These are phyloP conservation scores for Tamandua tetradactyla DNA, from an alignment of 2,797 vertebrate genomes.

Conservation along the genomic window DNA sequence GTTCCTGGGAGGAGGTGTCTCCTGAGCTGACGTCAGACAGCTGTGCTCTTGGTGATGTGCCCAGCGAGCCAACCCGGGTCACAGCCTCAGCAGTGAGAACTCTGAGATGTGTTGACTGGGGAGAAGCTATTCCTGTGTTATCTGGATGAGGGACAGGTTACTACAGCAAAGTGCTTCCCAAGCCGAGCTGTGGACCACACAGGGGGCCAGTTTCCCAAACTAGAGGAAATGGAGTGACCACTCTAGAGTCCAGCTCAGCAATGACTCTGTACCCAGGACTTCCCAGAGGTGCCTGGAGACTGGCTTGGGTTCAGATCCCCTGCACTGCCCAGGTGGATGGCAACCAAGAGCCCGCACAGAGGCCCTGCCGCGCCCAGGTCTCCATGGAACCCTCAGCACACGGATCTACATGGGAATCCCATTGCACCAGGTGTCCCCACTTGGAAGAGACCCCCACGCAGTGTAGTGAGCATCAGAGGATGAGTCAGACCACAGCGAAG, in stretches of 20 bases:
- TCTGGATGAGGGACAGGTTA: too few relatives aligned
- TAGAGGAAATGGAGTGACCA: background rate
- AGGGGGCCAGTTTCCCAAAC: too few relatives aligned
- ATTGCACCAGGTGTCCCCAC: rapidly evolving
- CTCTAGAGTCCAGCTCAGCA: background rate
- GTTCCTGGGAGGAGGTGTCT: rapidly evolving
- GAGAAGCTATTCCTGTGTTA: too few relatives aligned
- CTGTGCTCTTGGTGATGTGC: rapidly evolving
- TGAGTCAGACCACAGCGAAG: rapidly evolving
- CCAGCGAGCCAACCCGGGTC: too few relatives aligned
- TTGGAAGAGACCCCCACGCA: rapidly evolving
- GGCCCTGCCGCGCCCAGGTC: background rate
- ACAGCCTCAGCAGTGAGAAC: background rate
- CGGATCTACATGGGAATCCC: rapidly evolving
- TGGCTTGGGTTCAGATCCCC: rapidly evolving
- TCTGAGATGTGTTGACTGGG: too few relatives aligned
- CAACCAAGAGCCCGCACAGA: rapidly evolving
- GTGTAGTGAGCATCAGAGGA: rapidly evolving
- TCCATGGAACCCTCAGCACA: too few relatives aligned
- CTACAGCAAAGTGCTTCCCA: too few relatives aligned
- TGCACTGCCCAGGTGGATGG: rapidly evolving
- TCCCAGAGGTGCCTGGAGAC: background rate
- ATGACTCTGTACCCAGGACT: background rate
- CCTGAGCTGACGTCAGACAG: too few relatives aligned
- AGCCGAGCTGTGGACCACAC: rapidly evolving